These are phyloP conservation scores for Enteromius radiatus DNA, from an alignment of 2,797 vertebrate genomes.

Conservation along the genomic window DNA sequence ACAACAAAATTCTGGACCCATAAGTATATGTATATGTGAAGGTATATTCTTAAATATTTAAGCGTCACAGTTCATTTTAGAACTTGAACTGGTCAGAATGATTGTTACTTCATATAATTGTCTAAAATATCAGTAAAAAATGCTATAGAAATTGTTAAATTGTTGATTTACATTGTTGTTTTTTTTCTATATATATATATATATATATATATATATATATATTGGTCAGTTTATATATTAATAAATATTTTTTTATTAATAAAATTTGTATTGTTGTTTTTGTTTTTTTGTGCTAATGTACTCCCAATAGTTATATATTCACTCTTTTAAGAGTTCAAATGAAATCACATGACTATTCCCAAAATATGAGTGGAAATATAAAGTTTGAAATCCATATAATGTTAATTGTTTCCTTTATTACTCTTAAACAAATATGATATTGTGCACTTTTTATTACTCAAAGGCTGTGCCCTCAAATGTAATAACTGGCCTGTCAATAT, in stretches of 20 bases:
- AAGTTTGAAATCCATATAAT: background rate
- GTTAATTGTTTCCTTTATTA: background rate
- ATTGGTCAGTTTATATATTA: background rate
- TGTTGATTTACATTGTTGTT: background rate
- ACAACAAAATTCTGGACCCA: background rate
- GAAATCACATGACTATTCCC: background rate
- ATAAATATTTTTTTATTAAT: background rate
- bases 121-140: background rate
- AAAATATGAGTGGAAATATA: background rate
- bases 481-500: background rate
- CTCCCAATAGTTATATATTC: background rate
- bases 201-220: background rate
- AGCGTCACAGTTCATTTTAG: background rate
- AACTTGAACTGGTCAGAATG: background rate
- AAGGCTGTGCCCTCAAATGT: conserved; percentile 29
- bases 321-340: background rate
- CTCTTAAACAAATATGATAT: background rate
- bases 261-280: background rate
- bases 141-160: background rate
- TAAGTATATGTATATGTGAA: background rate
- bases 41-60: background rate
- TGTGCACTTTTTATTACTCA: conserved; percentile 15
- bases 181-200: too few relatives aligned
- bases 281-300: background rate
- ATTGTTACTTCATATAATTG: background rate